A percentile compares a stretch with the other conserved stretches of the same genome.
Conservation (phyloP, 2,797 vertebrate species). For the Ptychobarbus kaznakovi region DNA sequence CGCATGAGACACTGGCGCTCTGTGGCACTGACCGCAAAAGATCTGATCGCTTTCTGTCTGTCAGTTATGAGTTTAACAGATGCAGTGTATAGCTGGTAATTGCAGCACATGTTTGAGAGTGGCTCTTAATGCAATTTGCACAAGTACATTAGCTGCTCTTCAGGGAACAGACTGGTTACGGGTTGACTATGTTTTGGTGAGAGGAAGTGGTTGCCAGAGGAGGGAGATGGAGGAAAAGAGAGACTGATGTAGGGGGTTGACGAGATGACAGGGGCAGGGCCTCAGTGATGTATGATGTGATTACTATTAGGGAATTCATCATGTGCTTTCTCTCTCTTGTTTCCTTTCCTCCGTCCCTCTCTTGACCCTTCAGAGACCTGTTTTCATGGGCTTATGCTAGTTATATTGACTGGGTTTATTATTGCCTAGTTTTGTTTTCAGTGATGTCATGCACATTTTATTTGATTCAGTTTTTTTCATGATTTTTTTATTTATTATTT, state of each 20-base stretch:
- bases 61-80: conserved; percentile 58
- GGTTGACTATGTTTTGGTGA: conserved; percentile 43
- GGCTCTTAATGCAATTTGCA: conserved; percentile 58
- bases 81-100: conserved; percentile 45
- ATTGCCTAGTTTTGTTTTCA: conserved; percentile 10
- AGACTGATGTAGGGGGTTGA: conserved; percentile 33
- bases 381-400: conserved; percentile 28
- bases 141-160: conserved; percentile 49
- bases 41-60: conserved; percentile 19
- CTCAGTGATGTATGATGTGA: conserved; percentile 58
- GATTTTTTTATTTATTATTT: not conserved
- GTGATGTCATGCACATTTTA: not conserved
- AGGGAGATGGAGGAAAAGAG: conserved; percentile 31
- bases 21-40: conserved; percentile 6
- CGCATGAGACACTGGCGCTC: not conserved
- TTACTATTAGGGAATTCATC: conserved; percentile 55
- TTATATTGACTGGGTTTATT: not conserved
- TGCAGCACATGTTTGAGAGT: conserved; percentile 55
- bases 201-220: conserved; percentile 54
- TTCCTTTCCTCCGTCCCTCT: conserved; percentile 42
- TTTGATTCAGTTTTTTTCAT: not conserved
- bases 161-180: conserved; percentile 42
- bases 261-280: conserved; percentile 49
- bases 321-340: conserved; percentile 29
- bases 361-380: conserved; percentile 29